Conservation (phyloP, 2,797 vertebrate species). For the Hoplostethus atlanticus region DNA sequence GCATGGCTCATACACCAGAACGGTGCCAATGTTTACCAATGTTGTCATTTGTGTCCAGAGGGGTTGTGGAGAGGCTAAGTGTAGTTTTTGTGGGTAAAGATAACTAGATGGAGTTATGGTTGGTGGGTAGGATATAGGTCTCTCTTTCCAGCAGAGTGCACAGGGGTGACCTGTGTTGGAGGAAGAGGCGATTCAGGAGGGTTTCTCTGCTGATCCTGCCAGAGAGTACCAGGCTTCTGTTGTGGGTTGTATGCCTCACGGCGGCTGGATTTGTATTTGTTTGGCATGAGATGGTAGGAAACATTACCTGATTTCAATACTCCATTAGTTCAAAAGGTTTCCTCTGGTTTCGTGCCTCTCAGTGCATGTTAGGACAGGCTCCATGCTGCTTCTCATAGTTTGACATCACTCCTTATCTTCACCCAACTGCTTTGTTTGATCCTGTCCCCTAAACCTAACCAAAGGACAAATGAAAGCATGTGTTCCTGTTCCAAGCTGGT, state of each 20-base stretch:
- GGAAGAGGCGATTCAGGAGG: not conserved
- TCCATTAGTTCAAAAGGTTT: not conserved
- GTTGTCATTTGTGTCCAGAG: no score
- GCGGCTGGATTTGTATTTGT: not conserved
- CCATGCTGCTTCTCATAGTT: conserved; percentile 8
- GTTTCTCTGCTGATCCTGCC: not conserved
- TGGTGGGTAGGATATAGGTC: not conserved
- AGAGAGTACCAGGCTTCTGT: not conserved
- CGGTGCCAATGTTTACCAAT: no score
- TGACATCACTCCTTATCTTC: not conserved
- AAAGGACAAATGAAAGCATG: conserved; percentile 56
- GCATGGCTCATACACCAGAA: no score
- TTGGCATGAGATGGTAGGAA: not conserved
- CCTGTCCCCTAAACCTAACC: conserved; percentile 20
- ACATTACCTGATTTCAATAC: not conserved
- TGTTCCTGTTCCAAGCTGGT: conserved; percentile 50
- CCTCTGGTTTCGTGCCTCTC: not conserved
- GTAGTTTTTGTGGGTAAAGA: not conserved
- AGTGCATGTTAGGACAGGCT: not conserved
- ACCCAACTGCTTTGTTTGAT: not conserved
- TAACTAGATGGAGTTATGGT: not conserved
- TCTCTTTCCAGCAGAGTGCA: not conserved
- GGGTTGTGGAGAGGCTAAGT: not conserved
- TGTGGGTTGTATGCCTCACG: not conserved
- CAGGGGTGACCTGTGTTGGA: not conserved